Evolutionary conservation across 2,888 invertebrate genomes (phyloP).

Genomic region (Nezara viridula): DNA sequence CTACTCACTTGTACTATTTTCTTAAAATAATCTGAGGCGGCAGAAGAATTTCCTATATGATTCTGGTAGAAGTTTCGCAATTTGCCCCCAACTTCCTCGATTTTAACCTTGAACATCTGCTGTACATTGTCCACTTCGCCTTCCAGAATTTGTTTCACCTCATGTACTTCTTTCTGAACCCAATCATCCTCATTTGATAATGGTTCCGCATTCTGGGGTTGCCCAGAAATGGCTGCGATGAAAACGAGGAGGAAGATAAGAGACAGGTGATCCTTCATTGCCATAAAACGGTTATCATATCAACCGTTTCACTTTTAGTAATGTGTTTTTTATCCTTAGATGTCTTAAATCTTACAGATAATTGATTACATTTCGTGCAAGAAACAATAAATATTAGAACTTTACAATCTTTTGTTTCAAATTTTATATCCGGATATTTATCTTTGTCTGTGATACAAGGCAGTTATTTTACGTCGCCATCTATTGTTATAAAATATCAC

Average conservation of each 20-base stretch:
- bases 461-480: not conserved
- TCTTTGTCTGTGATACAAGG: not conserved
- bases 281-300: not conserved
- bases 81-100: too few species aligned
- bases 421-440: too few species aligned
- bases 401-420: not conserved
- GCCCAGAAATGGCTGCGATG: not conserved
- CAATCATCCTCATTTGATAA: not conserved
- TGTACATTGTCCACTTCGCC: not conserved
- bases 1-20: not conserved
- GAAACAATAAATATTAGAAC: too few species aligned
- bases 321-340: not conserved
- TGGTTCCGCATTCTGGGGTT: not conserved
- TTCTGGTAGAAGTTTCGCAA: too few species aligned
- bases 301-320: too few species aligned
- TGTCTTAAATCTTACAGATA: not conserved
- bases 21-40: not conserved
- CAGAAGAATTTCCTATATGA: too few species aligned
- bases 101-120: too few species aligned
- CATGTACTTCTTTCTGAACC: not conserved
- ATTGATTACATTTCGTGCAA: not conserved
- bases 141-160: not conserved
- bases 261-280: not conserved
- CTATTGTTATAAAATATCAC: not conserved
- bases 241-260: not conserved